Evolutionary conservation across 2,797 vertebrate species (phyloP).

Genomic region (Pterois miles): DNA sequence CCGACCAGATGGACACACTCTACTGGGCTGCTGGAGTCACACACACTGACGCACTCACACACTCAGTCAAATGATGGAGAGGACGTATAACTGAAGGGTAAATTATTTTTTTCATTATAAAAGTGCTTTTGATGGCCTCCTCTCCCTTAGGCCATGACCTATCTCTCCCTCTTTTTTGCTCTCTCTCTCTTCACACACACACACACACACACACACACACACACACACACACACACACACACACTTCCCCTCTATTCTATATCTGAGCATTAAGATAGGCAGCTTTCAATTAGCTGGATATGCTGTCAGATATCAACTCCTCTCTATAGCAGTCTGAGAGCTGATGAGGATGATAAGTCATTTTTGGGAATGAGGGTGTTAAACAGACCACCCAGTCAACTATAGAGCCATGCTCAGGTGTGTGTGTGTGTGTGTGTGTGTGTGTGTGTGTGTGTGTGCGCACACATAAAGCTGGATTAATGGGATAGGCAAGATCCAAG

Average conservation of each 20-base stretch:
- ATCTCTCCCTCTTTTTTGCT: background rate
- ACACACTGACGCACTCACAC: conserved; percentile 20
- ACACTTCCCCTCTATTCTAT: conserved; percentile 23
- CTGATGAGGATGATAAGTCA: conserved; percentile 60
- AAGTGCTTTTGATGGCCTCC: conserved; percentile 41
- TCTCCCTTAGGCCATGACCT: conserved; percentile 44
- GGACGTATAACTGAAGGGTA: conserved; percentile 43
- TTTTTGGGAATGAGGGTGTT: conserved; percentile 54
- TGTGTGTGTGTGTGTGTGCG: background rate
- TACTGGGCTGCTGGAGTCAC: conserved; percentile 11
- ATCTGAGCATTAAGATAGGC: conserved; percentile 59
- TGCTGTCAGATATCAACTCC: conserved; percentile 66
- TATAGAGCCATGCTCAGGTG: conserved; percentile 20
- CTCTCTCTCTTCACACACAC: background rate
- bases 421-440: conserved; percentile 17
- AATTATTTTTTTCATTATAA: conserved; percentile 50
- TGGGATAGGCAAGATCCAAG: conserved; percentile 71
- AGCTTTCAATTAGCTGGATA: conserved; percentile 73
- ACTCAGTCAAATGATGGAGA: conserved; percentile 18
- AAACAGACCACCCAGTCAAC: conserved; percentile 62
- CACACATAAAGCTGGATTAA: conserved; percentile 73
- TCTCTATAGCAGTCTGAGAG: conserved; percentile 35
- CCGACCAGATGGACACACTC: conserved; percentile 44
- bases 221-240: conserved; percentile 3
- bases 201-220: background rate